Evolutionary conservation across 2,797 vertebrate genomes (phyloP), one percentile per base, ranked within the genome.

Genomic region (Pangasius mekongensis): DNA sequence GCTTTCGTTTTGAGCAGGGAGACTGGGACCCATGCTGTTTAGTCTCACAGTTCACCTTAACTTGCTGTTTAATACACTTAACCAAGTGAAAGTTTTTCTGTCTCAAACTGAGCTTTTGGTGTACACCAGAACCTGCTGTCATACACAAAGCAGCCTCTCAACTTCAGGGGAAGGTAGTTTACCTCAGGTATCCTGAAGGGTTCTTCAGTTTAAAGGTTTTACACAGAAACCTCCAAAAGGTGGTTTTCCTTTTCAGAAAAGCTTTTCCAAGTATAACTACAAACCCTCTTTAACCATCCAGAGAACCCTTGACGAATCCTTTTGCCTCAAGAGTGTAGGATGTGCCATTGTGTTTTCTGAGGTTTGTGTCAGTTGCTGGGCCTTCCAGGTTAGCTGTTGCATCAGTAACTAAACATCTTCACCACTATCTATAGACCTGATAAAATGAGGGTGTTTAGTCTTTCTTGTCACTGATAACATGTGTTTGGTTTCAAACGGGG

Each of bases 391-490:
- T 60, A 8, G 78, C 39, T 13, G 78, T 39, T 39, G 30, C 16
- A 0, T 64, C 24, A 47, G 36, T 30, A 64, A 49, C 27, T 66
- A 22, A 83, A 30, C 13, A 1, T 64, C 11, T 30, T 64, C 60
- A 11, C 13, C 27, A 20, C 20, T 60, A 33, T 60, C 78, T 60
- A 3, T 27, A 13, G 22, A 58, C 27, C 9, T 14, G 56, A 52
- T 27, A 27, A 74, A 20, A 49, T 64, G 66, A 36, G 5, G 5
- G 52, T 47, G 33, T 83, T 47, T 71, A 60, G 67, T 54, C 66
- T 87, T 47, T 71, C 52, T 60, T 30, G 36, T 83, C 16, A 0
- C 49, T n/a, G 86, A 43, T 86, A 67, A 66, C 39, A 47, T 39
- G 16, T 58, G 27, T 69, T 76, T 58, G n/a, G 58, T 81, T 85